These are phyloP conservation scores for Rhodophaea formosa DNA, from an alignment of 2,888 invertebrate genomes.

Conservation along the genomic window DNA sequence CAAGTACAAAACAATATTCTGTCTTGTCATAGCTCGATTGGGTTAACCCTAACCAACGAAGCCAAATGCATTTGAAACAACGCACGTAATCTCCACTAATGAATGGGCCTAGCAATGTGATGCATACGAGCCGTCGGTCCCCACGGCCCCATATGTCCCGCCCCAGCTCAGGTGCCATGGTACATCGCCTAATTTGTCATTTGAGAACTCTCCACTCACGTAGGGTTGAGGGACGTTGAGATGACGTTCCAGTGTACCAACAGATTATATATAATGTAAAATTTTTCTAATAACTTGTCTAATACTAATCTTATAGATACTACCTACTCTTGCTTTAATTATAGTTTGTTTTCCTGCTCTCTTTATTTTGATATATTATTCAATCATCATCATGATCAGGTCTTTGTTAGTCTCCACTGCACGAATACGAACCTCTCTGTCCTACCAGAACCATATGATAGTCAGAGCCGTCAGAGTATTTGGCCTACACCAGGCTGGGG, in stretches of 20 bases:
- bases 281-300: not conserved
- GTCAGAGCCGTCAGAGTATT: too few species aligned
- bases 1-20: too few species aligned
- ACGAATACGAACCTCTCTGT: too few species aligned
- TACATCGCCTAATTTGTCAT: conserved; percentile 56
- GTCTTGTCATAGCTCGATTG: not conserved
- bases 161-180: conserved; percentile 52
- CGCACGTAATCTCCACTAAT: conserved; percentile 17
- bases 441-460: too few species aligned
- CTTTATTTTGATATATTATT: too few species aligned
- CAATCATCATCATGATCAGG: too few species aligned
- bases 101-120: conserved; percentile 9
- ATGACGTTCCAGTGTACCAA: conserved; percentile 12
- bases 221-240: conserved; percentile 21
- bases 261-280: not conserved
- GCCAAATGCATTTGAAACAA: conserved; percentile 14
- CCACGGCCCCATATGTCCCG: conserved; percentile 44
- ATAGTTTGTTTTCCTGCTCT: too few species aligned
- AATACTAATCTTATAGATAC: too few species aligned
- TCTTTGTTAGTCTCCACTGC: too few species aligned
- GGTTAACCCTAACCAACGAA: not conserved
- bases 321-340: too few species aligned
- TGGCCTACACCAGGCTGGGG: too few species aligned
- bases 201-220: conserved; percentile 35
- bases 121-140: conserved; percentile 25